Evolutionary conservation across 2,797 vertebrate species (phyloP).

Genomic region (Hipposideros larvatus): DNA sequence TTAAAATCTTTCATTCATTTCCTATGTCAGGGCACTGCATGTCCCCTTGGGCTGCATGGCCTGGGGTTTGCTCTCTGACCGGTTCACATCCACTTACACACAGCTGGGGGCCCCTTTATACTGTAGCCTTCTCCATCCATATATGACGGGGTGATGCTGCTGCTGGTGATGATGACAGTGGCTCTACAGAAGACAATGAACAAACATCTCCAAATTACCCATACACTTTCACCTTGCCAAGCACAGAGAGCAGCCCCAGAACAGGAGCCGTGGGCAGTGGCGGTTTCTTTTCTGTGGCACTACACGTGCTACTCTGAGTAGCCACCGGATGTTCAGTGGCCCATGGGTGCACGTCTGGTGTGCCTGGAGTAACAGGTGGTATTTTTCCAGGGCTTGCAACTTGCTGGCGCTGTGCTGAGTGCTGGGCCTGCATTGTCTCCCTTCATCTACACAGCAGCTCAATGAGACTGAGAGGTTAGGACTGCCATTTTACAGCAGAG

Average conservation of each 20-base stretch:
- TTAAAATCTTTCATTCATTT: not conserved
- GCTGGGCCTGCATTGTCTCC: not conserved
- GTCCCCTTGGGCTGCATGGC: not conserved
- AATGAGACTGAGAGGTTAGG: not conserved
- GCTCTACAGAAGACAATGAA: not conserved
- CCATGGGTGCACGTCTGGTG: rapidly evolving
- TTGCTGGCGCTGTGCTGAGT: rapidly evolving
- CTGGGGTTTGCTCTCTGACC: not conserved
- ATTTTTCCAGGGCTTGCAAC: not conserved
- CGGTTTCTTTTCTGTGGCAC: not conserved
- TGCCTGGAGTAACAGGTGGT: too few species aligned
- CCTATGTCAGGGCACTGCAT: not conserved
- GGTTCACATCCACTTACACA: not conserved
- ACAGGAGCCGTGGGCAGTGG: not conserved
- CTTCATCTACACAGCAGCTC: not conserved
- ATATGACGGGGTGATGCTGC: not conserved
- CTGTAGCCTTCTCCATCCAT: not conserved
- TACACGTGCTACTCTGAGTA: not conserved
- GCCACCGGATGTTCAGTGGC: not conserved
- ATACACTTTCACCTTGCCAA: not conserved
- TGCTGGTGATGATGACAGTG: not conserved
- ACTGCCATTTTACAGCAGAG: not conserved
- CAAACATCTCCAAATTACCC: not conserved
- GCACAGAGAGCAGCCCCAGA: not conserved
- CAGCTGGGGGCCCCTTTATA: not conserved